phyloP scores from a whole-genome alignment of 2,888 invertebrate genomes.

The Teinopalpus imperialis region DNA sequence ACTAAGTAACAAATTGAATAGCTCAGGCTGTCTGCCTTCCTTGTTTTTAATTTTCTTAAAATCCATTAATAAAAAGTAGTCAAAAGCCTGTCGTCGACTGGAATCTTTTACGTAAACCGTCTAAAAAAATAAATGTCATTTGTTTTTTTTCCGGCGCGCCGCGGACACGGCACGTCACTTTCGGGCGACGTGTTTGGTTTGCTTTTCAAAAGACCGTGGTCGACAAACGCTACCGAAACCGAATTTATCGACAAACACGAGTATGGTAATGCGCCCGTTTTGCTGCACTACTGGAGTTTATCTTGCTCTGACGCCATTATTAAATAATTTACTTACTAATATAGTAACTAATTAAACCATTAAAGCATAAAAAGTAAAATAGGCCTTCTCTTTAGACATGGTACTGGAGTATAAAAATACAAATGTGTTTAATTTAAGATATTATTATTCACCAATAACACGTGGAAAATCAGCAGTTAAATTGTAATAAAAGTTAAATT shows the following conservation, averaged over 20 bases:
- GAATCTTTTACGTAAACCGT: slow-evolving; percentile 13
- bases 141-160: slow-evolving; percentile 28
- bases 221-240: slow-evolving; percentile 37
- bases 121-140: slow-evolving; percentile 25
- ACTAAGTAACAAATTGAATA: too few relatives aligned
- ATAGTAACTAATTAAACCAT: too few relatives aligned
- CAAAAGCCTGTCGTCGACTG: slow-evolving; percentile 4
- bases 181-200: slow-evolving; percentile 32
- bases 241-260: slow-evolving; percentile 24
- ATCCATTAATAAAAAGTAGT: neutral
- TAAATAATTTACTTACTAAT: neutral
- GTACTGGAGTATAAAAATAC: too few relatives aligned
- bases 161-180: slow-evolving; percentile 36
- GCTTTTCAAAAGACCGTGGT: slow-evolving; percentile 34
- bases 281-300: slow-evolving; percentile 13
- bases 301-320: slow-evolving; percentile 3
- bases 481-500: too few relatives aligned
- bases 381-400: too few relatives aligned
- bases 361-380: too few relatives aligned
- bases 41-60: too few relatives aligned
- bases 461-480: too few relatives aligned
- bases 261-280: slow-evolving; percentile 6
- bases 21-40: too few relatives aligned
- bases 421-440: too few relatives aligned
- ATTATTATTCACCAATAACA: too few relatives aligned